Evolutionary conservation across 2,113 vertebrate genomes (phyloP).

Genomic region (Capreolus pygargus): DNA sequence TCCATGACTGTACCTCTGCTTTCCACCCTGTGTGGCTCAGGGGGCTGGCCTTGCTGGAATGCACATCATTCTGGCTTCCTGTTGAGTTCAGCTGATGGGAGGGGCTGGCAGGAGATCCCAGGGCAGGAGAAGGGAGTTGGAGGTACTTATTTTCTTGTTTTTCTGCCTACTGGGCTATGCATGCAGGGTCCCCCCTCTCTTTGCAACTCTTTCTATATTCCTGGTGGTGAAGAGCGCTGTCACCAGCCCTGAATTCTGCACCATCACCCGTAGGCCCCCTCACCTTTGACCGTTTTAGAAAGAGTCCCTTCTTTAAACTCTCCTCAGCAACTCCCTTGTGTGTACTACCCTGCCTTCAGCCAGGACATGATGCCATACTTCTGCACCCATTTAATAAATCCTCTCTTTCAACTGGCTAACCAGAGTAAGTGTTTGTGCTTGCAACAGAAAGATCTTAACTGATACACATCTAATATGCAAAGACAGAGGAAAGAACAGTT

Average conservation of each 20-base stretch:
- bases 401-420: not conserved
- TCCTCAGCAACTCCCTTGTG: not conserved
- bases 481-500: not conserved
- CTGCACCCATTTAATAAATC: too few relatives aligned
- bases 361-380: not conserved
- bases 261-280: not conserved
- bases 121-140: not conserved
- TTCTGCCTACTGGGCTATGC: not conserved
- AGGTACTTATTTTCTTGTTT: not conserved
- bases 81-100: not conserved
- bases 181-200: not conserved
- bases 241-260: not conserved
- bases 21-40: not conserved
- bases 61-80: not conserved
- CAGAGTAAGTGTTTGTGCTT: not conserved
- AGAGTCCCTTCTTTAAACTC: not conserved
- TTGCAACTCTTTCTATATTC: not conserved
- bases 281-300: not conserved
- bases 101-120: not conserved
- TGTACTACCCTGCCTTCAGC: not conserved
- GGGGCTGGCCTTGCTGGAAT: not conserved
- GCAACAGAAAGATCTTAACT: not conserved
- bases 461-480: not conserved
- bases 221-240: not conserved
- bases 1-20: not conserved